Evolutionary conservation across 2,113 vertebrate genomes (phyloP), one percentile per base, ranked within the genome.

Genomic region (Lampris megalopsis): DNA sequence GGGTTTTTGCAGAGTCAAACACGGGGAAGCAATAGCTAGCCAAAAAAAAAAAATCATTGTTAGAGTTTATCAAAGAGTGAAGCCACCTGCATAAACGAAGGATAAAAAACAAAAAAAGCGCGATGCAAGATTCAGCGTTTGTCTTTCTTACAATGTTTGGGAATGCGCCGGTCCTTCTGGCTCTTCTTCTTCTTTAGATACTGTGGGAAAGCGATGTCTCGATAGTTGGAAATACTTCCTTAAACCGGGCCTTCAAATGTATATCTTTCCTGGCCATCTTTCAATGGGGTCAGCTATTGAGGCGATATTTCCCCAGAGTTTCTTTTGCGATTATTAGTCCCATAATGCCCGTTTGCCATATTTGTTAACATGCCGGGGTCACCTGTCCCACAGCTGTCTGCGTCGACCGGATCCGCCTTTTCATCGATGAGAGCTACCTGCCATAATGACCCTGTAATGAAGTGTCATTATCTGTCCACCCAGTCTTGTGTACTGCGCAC

Each of bases 391-490:
- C 81, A 89, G 91, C 89, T 93, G 88, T 91, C 88, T 64, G 40
- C 80, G 82, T 85, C 86, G 83, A 88, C 89, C 88, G 78, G 77
- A 79, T 87, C 77, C 86, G 80, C 82, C 88, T 91, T 88, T 92
- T 89, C 90, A 90, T 90, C 88, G 75, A 86, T 52, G 81, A 90
- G 86, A 82, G 81, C 85, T 93, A 92, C 90, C 89, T 93, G 89
- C 86, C 75, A 81, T 91, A 92, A 87, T 91, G 84, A 86, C 87
- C 87, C 83, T 36, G 71, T 90, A 89, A 92, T 94, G 90, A 92
- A 91, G 91, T 92, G 88, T 92, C 86, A 92, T 93, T 91, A 91
- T 92, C 90, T 76, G 63, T 81, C 85, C 82, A 71, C 82, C 84
- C 92, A 85, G 89, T 88, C 84, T 89, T 86, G 84, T 91, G 81